Evolutionary conservation across 2,113 vertebrate species (phyloP), one percentile per base, ranked within the genome.

Genomic region (Symphodus melops): DNA sequence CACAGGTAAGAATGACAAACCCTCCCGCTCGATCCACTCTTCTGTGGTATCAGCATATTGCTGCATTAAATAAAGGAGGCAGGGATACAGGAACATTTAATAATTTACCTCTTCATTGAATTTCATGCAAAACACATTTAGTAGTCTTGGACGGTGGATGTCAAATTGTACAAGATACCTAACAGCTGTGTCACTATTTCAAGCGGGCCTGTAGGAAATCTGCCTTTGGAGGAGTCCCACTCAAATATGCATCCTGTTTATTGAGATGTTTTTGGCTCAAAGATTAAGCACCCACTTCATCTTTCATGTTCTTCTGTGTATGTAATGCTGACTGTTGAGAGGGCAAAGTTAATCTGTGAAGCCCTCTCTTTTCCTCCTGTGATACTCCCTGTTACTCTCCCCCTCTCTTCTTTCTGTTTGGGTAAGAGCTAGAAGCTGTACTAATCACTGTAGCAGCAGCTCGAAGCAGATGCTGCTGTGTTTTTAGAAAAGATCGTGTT

Each of bases 401-500:
- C 8, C 28, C 48, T 21, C 28, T 21, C 28, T 21, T 44, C 59
- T 60, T 33, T 70, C 58, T 63, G 63, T 69, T 69, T 71, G 54
- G 78, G 77, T 68, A 56, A 70, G 68, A 79, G 76, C 80, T 79
- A 66, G 33, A 79, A 68, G 77, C 73, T 82, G 51, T 84, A 76
- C 81, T 89, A 86, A 89, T 88, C 75, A 72, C 65, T 80, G 64
- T 51, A 80, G 77, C 84, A 58, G 79, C 74, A 72, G 81, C 86
- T 89, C 58, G 44, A 71, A 91, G 82, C 85, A 79, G 67, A 84
- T 83, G 73, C 77, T 79, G 88, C 78, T 79, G 74, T 89, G 82
- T 86, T 89, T 89, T 84, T 75, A 83, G 80, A 86, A 81, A 75
- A 82, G 55, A 89, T 92, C 86, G 78, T 78, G 52, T 90, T 86